Evolutionary conservation across 2,113 vertebrate species (phyloP), one percentile per base, ranked within the genome.

Genomic region (Dascyllus trimaculatus): DNA sequence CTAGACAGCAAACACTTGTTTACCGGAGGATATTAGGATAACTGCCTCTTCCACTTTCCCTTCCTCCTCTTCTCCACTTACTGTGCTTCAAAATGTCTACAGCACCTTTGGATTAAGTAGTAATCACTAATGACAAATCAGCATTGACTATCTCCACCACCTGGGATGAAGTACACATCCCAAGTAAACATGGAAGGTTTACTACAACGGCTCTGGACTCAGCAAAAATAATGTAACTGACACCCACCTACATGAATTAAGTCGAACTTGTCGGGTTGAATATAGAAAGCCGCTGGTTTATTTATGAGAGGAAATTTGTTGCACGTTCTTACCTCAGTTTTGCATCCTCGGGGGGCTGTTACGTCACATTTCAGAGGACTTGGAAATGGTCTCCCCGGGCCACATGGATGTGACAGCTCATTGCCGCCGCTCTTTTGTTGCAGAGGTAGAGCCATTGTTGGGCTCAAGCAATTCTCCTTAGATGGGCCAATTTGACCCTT

Each of bases 401-500:
- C 78, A 51, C 57, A 32, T 25, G 51, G 48, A 65, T 68, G 76
- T 85, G 88, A 85, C 88, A 78, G 74, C 80, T 84, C 75, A 74
- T 63, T 62, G 82, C 69, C 68, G 66, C 26, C 3, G 19, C 61
- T 87, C 73, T 80, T 85, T 81, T 79, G 71, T 81, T 4, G 22
- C 19, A 43, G 45, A 56, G 71, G 4, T 62, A 65, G 64, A 81
- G 48, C 18, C 70, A 45, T 77, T 80, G 76, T 84, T 70, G 65
- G 69, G 77, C 82, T 66, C 35, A 21, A 35, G 81, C 63, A 53
- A 66, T 52, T 68, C 60, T 60, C 72, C 85, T 88, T 89, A 88
- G 73, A 70, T 26, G 61, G 71, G 53, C 54, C 85, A 59, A 72
- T 89, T 84, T 82, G 60, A 86, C 76, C 48, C 74, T 76, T 76